Conservation (phyloP, 2,113 vertebrate genomes). For the Strix aluco region DNA sequence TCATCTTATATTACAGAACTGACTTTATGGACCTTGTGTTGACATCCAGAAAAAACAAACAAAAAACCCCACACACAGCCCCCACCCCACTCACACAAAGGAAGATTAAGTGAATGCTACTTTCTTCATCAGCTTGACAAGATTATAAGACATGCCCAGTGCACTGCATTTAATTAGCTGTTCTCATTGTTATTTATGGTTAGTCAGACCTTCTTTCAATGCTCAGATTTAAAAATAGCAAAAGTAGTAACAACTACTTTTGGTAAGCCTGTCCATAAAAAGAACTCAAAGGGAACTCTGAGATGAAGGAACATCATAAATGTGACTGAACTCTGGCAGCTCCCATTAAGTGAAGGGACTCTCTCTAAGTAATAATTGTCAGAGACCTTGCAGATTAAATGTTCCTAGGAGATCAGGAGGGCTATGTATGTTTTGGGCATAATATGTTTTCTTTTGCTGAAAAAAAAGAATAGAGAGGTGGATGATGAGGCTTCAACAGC, state of each 20-base stretch:
- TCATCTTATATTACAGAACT: not conserved
- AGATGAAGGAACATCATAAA: not conserved
- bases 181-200: not conserved
- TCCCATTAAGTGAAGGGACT: not conserved
- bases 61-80: accelerated
- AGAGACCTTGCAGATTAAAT: not conserved
- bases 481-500: not conserved
- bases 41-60: not conserved
- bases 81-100: not conserved
- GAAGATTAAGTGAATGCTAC: not conserved
- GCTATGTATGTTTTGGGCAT: not conserved
- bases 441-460: not conserved
- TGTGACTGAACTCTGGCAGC: not conserved
- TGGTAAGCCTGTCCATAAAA: not conserved
- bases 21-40: not conserved
- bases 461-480: not conserved
- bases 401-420: not conserved
- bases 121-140: not conserved
- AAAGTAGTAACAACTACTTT: not conserved
- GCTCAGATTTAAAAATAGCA: not conserved
- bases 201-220: not conserved
- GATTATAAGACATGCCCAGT: not conserved
- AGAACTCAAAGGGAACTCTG: not conserved
- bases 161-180: not conserved
- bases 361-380: not conserved